Conservation (phyloP, 2,113 vertebrate species). For the Cichladusa arquata region DNA sequence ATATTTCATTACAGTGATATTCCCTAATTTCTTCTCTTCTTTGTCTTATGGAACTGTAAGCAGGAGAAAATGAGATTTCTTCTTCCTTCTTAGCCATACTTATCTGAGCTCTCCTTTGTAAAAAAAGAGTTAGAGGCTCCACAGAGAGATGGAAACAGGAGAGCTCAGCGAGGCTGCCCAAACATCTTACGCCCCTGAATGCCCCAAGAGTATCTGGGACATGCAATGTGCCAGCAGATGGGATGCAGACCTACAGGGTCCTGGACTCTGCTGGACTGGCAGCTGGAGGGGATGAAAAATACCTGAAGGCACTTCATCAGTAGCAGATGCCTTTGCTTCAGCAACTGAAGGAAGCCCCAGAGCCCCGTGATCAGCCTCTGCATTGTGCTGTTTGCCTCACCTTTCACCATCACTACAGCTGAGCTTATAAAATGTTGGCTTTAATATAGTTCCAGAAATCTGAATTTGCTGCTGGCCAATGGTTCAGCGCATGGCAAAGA, state of each 20-base stretch:
- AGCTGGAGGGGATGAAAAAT: not conserved
- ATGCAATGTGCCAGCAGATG: not conserved
- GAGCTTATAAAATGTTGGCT: not conserved
- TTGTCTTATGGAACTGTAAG: not conserved
- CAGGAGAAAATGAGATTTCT: not conserved
- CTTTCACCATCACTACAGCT: not conserved
- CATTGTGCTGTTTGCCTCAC: not conserved
- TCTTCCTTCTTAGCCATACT: not conserved
- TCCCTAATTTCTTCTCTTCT: not conserved
- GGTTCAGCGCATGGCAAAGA: not conserved
- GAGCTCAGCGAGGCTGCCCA: not conserved
- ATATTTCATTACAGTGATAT: not conserved
- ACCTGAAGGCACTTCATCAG: conserved; percentile 19
- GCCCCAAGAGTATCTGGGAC: not conserved
- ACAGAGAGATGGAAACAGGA: not conserved
- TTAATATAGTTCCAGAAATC: not conserved
- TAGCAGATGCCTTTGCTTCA: not conserved
- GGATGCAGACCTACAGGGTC: not conserved
- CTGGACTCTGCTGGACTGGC: not conserved
- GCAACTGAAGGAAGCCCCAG: not conserved
- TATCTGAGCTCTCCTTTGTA: not conserved
- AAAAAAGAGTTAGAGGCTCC: not conserved
- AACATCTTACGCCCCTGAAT: not conserved
- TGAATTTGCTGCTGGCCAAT: not conserved
- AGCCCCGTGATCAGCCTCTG: not conserved